phyloP scores from a whole-genome alignment of 2,888 invertebrate genomes.

The Incurvaria masculella region DNA sequence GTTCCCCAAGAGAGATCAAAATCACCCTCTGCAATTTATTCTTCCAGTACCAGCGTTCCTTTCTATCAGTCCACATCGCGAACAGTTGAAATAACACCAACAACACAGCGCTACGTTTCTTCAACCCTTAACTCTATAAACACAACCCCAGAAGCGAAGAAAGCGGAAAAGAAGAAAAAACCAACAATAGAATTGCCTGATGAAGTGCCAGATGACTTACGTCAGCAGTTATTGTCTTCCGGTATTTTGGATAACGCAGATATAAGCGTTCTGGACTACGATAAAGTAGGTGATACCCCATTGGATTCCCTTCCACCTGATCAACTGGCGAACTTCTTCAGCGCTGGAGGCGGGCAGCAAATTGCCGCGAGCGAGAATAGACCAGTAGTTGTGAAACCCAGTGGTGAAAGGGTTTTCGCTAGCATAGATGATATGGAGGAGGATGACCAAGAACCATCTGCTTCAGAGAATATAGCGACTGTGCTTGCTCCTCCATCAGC shows the following conservation, averaged over 20 bases:
- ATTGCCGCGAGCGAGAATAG: slow-evolving; percentile 68
- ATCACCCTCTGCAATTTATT: slow-evolving; percentile 26
- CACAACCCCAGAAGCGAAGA: slow-evolving; percentile 36
- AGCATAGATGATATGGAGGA: slow-evolving; percentile 43
- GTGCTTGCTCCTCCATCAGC: slow-evolving; percentile 29
- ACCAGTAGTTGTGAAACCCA: slow-evolving; percentile 62
- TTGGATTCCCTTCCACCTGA: slow-evolving; percentile 81
- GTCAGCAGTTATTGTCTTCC: slow-evolving; percentile 77
- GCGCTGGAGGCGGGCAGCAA: slow-evolving; percentile 76
- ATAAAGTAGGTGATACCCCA: slow-evolving; percentile 83
- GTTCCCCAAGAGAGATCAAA: slow-evolving; percentile 37
- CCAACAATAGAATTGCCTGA: slow-evolving; percentile 66
- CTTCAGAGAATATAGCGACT: slow-evolving; percentile 48
- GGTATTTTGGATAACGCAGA: slow-evolving; percentile 86
- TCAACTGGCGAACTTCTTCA: slow-evolving; percentile 82
- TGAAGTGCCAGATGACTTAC: slow-evolving; percentile 84
- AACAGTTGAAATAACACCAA: slow-evolving; percentile 46
- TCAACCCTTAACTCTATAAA: slow-evolving; percentile 48
- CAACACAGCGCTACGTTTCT: slow-evolving; percentile 48
- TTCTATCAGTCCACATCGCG: slow-evolving; percentile 44
- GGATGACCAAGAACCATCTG: slow-evolving; percentile 54
- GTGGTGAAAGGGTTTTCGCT: slow-evolving; percentile 55
- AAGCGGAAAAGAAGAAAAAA: slow-evolving; percentile 56
- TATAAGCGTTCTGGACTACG: slow-evolving; percentile 83
- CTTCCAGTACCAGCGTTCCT: slow-evolving; percentile 31